Evolutionary conservation across 2,888 invertebrate genomes (phyloP), one percentile per base, ranked within the genome.

Genomic region (Brenthis daphne): DNA sequence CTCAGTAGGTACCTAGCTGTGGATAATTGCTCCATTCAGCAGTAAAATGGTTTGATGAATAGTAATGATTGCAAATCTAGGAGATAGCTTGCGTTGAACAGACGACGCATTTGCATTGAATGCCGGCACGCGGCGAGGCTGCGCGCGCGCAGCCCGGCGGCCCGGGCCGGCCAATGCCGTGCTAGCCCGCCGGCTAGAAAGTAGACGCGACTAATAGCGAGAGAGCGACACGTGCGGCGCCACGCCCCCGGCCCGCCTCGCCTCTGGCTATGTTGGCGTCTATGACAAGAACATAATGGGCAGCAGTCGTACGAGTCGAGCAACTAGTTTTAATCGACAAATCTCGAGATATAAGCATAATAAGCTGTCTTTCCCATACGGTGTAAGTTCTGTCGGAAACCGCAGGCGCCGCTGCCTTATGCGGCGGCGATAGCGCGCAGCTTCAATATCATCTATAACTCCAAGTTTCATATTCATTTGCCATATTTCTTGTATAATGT

Each of bases 191-290:
- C 57, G 37, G 33, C 71, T 70, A 69, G 68, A 65, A 71, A 65
- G 70, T 68, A 53, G 63, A 63, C 63, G 56, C 53, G 54, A 29
- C 69, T 51, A 63, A 66, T 66, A 60, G 57, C 68, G 65, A 67
- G 65, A 65, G 43, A 37, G 66, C 24, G 79, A 83, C 83, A 85
- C 83, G 65, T 75, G 84, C 86, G 84, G 85, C 81, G 83, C 84
- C 75, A 67, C 72, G 67, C 74, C 70, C 77, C 76, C 70, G 76
- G 79, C 73, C 73, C 57, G 56, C 57, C 61, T 61, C 68, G 68
- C 71, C 66, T 60, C 64, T 64, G 66, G 68, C 68, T 68, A 70
- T 68, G 53, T 65, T 64, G 57, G 67, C 61, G 65, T 65, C 70
- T 68, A 71, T 57, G 65, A 70, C 72, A 64, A 68, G 58, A 64